These are phyloP conservation scores for Musca vetustissima DNA, from an alignment of 1,140 invertebrate genomes.

Conservation along the genomic window DNA sequence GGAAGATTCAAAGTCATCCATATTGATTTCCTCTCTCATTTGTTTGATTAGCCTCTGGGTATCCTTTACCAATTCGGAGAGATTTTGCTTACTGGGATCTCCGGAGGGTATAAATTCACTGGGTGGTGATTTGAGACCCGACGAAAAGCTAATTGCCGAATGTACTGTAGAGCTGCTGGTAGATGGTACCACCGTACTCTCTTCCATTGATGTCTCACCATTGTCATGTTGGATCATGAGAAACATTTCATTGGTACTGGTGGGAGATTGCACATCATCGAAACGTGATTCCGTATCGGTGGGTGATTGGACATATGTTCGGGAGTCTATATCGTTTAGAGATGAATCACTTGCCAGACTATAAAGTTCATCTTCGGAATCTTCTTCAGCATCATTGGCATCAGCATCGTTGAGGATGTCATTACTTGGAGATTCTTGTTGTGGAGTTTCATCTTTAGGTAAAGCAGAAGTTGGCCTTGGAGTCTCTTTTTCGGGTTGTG, in stretches of 20 bases:
- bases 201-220: constrained; percentile 4
- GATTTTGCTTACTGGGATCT: constrained; percentile 55
- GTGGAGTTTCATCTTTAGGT: neutral
- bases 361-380: constrained; percentile 45
- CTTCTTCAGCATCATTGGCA: constrained; percentile 31
- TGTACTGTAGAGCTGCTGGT: constrained; percentile 35
- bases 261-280: constrained; percentile 29
- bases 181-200: constrained; percentile 28
- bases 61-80: constrained; percentile 61
- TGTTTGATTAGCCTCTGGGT: constrained; percentile 64
- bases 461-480: no score
- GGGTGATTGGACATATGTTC: neutral
- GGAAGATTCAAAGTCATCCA: constrained; percentile 60
- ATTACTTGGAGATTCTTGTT: neutral
- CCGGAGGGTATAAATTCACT: constrained; percentile 47
- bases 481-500: neutral
- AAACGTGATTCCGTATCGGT: neutral
- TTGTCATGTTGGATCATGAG: constrained; percentile 21
- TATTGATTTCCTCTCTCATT: constrained; percentile 65
- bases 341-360: constrained; percentile 27
- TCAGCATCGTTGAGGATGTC: neutral
- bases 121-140: constrained; percentile 25
- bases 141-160: constrained; percentile 29
- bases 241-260: constrained; percentile 31
- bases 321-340: no score